Evolutionary conservation across 2,888 invertebrate genomes (phyloP).

Genomic region (Eledona agricola): DNA sequence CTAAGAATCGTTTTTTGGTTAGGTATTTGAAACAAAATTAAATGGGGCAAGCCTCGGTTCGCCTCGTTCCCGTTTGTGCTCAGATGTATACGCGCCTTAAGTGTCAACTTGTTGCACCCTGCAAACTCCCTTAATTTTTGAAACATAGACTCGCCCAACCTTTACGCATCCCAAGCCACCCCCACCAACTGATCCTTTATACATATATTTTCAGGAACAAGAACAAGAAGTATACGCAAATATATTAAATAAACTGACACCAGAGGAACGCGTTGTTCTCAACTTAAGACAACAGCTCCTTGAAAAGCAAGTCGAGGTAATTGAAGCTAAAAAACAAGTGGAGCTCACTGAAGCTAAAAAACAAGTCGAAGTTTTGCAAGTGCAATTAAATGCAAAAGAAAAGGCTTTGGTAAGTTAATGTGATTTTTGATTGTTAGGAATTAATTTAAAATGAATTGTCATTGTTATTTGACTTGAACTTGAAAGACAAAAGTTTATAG

Average conservation of each 20-base stretch:
- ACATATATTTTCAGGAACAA: conserved; percentile 14
- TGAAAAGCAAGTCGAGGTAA: conserved; percentile 5
- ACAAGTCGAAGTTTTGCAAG: conserved; percentile 10
- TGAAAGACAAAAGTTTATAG: conserved; percentile 16
- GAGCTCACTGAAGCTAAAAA: not conserved
- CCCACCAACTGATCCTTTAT: too few species aligned
- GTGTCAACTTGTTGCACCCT: too few species aligned
- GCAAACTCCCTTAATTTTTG: too few species aligned
- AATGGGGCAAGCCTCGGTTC: too few species aligned
- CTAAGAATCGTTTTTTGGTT: too few species aligned
- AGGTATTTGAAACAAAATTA: too few species aligned
- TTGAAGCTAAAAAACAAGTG: conserved; percentile 17
- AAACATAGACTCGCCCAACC: too few species aligned
- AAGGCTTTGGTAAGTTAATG: conserved; percentile 26
- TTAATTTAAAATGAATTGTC: conserved; percentile 31
- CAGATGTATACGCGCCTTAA: too few species aligned
- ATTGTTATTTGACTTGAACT: conserved; percentile 27
- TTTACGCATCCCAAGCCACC: too few species aligned
- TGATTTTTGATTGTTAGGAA: conserved; percentile 24
- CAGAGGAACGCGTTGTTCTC: conserved; percentile 11
- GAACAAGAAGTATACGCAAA: conserved; percentile 14
- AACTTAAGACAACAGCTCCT: conserved; percentile 11
- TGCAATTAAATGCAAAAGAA: conserved; percentile 19
- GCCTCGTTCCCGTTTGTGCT: too few species aligned
- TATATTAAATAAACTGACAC: conserved; percentile 16